Evolutionary conservation across 1,140 invertebrate genomes (phyloP).

Genomic region (Pachypsylla venusta): DNA sequence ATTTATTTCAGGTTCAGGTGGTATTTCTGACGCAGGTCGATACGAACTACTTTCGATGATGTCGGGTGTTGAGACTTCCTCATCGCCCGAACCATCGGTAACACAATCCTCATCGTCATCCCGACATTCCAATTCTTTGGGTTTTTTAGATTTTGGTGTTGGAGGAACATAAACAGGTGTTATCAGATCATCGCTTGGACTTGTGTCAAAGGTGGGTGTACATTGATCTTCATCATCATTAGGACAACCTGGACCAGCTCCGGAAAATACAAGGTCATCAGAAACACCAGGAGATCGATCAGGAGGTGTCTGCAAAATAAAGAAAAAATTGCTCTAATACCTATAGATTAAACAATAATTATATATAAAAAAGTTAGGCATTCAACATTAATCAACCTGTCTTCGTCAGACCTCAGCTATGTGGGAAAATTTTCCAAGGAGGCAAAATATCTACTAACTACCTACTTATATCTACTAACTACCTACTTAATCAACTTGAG

Average conservation of each 20-base stretch:
- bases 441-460: no score
- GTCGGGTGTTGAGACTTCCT: slow-evolving; percentile 30
- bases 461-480: no score
- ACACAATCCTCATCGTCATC: slow-evolving; percentile 22
- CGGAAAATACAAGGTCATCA: slow-evolving; percentile 76
- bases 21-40: no score
- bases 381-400: no score
- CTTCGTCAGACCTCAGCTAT: no score
- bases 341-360: no score
- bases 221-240: slow-evolving; percentile 75
- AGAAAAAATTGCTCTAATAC: no score
- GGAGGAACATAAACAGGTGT: slow-evolving; percentile 80
- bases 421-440: no score
- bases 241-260: slow-evolving; percentile 71
- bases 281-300: slow-evolving; percentile 58
- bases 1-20: no score
- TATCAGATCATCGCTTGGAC: slow-evolving; percentile 74
- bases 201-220: slow-evolving; percentile 61
- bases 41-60: neutral
- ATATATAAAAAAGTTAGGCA: no score
- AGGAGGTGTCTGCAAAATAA: slow-evolving; percentile 59
- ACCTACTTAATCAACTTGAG: no score
- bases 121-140: slow-evolving; percentile 32
- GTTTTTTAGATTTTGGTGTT: slow-evolving; percentile 48
- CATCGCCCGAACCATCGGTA: slow-evolving; percentile 45